Base-by-base conservation (phyloP, 2,797 vertebrate genomes). In the Euphonia xanthogaster region DNA sequence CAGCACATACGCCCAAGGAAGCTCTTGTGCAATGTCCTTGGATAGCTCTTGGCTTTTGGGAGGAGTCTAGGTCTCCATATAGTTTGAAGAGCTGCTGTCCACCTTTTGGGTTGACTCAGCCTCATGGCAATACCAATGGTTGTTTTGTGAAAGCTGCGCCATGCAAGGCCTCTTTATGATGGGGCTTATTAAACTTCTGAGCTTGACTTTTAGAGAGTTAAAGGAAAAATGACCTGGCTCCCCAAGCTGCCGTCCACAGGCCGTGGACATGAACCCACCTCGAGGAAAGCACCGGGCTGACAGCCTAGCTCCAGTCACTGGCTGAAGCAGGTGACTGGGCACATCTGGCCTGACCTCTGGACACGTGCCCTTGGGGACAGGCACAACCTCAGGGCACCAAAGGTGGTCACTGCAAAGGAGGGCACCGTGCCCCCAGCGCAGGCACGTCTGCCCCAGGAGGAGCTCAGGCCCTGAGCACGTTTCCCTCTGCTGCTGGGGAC, bases 341-440 rank as follows among this genome's bases (percentile, higher is more conserved):
- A 33, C 0, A 0, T 7, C 1, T 0, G 35, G 2, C 7, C 39
- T 6, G 4, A 11, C 37, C 31, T 51, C 40, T 47, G 70, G 27
- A 42, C 8, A 18, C 1, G 8, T 50, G 21, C 7, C 30, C 24
- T 30, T 27, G 14, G 42, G 24, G 28, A 11, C 39, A 82, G 40
- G 47, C 15, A 28, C 27, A 48, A 3, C 31, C 42, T 39, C 3
- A 0, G 28, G 21, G 11, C 28, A 45, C 42, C 22, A 17, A 19
- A 27, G 9, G 6, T 28, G 40, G 55, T 24, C 35, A 7, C 47
- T 50, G 21, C n/a, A 35, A 39, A 90, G n/a, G 31, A 74, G 21
- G 18, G 12, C 5, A n/a, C 39, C 14, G 30, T 35, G 14, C 10
- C 18, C 24, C 14, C 0, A 1, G 10, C 1, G 1, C 0, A 0